A percentile compares a stretch with the other conserved stretches of the same genome.
phyloP scores from a whole-genome alignment of 2,797 vertebrate genomes.

The Phalanger gymnotis region DNA sequence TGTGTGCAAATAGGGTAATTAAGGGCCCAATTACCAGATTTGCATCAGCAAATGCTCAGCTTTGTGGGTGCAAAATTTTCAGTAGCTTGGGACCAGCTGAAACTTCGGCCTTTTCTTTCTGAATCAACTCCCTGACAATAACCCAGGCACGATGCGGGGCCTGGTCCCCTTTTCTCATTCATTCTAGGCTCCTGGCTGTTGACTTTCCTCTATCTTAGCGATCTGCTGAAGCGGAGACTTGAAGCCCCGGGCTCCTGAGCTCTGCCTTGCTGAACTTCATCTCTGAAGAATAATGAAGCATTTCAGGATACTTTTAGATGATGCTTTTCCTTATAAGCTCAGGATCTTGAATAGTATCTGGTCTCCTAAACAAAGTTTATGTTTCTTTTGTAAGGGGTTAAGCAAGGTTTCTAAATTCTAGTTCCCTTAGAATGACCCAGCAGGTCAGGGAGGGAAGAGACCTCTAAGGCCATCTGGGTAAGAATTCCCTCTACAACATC shows the following conservation, averaged over 20 bases:
- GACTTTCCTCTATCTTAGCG: slow-evolving; percentile 30
- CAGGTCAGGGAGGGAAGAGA: not conserved
- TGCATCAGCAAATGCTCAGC: slow-evolving; percentile 71
- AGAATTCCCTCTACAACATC: not conserved
- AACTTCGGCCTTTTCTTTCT: slow-evolving; percentile 68
- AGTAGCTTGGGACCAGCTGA: slow-evolving; percentile 74
- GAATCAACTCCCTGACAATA: slow-evolving; percentile 54
- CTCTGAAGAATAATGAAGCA: slow-evolving; percentile 55
- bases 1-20: slow-evolving; percentile 79
- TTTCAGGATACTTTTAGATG: slow-evolving; percentile 24
- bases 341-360: slow-evolving; percentile 7
- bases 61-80: slow-evolving; percentile 74
- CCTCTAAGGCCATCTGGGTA: not conserved
- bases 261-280: slow-evolving; percentile 43
- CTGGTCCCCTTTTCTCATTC: slow-evolving; percentile 23
- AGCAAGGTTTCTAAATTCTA: not conserved
- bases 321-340: not conserved
- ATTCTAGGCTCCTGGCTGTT: slow-evolving; percentile 41
- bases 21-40: slow-evolving; percentile 77
- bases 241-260: not conserved
- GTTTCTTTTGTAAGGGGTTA: not conserved
- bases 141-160: not conserved
- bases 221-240: slow-evolving; percentile 32
- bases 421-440: not conserved
- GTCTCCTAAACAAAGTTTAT: not conserved